Conservation (phyloP, 2,113 vertebrate species). For the Lates calcarifer region DNA sequence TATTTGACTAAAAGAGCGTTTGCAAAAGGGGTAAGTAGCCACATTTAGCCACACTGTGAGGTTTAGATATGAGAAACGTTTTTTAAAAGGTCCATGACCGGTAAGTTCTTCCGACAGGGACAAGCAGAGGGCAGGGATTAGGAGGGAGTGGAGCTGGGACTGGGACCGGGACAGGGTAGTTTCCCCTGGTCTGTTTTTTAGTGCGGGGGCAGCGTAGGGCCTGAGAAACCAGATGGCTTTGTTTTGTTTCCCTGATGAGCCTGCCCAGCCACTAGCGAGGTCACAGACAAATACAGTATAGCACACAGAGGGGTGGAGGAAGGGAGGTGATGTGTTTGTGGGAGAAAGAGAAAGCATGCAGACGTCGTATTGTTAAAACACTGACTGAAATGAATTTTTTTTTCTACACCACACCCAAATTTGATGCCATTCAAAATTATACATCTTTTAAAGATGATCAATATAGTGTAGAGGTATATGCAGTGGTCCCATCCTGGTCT, state of each 20-base stretch:
- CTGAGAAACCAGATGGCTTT: conserved; percentile 90
- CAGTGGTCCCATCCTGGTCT: no score
- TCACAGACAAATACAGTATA: conserved; percentile 76
- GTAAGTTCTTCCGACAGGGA: conserved; percentile 35
- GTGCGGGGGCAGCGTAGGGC: conserved; percentile 80
- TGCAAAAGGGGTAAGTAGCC: not conserved
- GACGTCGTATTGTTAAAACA: conserved; percentile 16
- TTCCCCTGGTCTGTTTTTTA: conserved; percentile 77
- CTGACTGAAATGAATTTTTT: not conserved
- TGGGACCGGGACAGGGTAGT: conserved; percentile 71
- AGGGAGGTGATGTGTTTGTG: conserved; percentile 64
- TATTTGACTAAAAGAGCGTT: not conserved
- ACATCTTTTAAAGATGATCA: not conserved
- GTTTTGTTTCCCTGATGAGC: conserved; percentile 81
- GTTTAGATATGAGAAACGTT: not conserved
- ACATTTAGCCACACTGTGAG: not conserved
- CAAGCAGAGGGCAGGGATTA: conserved; percentile 33
- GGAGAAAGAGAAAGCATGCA: conserved; percentile 45
- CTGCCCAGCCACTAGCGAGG: conserved; percentile 74
- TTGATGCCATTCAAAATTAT: not conserved
- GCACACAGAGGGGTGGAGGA: conserved; percentile 32
- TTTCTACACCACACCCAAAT: not conserved
- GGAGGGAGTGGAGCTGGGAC: conserved; percentile 54
- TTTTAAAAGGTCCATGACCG: conserved; percentile 27
- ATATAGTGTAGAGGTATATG: not conserved